A percentile compares a stretch with the other conserved stretches of the same genome.
Evolutionary conservation across 2,888 invertebrate genomes (phyloP).

Genomic region (Heliconius ethilla): DNA sequence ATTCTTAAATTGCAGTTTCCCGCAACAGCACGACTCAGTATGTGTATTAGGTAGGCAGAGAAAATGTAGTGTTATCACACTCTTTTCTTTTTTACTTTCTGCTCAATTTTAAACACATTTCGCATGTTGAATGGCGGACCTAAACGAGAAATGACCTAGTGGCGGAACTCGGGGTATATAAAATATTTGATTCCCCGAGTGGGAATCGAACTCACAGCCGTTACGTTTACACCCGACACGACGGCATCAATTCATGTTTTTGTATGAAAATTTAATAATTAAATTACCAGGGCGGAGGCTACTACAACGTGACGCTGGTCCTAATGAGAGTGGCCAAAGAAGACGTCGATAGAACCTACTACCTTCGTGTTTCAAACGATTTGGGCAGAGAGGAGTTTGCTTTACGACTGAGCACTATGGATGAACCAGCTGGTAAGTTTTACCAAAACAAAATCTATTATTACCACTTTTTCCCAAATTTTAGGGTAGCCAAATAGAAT

Average conservation of each 20-base stretch:
- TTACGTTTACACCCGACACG: not conserved
- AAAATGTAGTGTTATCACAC: not conserved
- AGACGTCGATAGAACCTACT: slow-evolving; percentile 88
- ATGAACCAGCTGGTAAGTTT: slow-evolving; percentile 80
- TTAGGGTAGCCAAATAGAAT: not conserved
- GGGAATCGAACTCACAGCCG: not conserved
- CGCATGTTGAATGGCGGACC: not conserved
- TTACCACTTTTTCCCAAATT: too few relatives aligned
- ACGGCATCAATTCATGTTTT: not conserved
- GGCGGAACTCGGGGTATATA: not conserved
- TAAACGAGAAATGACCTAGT: too few relatives aligned
- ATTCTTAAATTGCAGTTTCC: too few relatives aligned
- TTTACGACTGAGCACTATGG: slow-evolving; percentile 86
- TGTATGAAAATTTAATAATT: not conserved
- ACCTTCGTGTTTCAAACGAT: slow-evolving; percentile 85
- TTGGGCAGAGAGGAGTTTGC: slow-evolving; percentile 84
- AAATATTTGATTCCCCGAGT: not conserved
- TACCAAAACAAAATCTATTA: too few relatives aligned
- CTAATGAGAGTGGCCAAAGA: slow-evolving; percentile 86
- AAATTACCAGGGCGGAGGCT: slow-evolving; percentile 82
- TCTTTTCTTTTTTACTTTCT: not conserved
- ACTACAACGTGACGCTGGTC: slow-evolving; percentile 85
- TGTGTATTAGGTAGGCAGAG: not conserved
- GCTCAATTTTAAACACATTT: not conserved
- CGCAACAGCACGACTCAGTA: not conserved